These are phyloP conservation scores for Corvus hawaiiensis DNA, from an alignment of 2,113 vertebrate genomes.

Conservation along the genomic window DNA sequence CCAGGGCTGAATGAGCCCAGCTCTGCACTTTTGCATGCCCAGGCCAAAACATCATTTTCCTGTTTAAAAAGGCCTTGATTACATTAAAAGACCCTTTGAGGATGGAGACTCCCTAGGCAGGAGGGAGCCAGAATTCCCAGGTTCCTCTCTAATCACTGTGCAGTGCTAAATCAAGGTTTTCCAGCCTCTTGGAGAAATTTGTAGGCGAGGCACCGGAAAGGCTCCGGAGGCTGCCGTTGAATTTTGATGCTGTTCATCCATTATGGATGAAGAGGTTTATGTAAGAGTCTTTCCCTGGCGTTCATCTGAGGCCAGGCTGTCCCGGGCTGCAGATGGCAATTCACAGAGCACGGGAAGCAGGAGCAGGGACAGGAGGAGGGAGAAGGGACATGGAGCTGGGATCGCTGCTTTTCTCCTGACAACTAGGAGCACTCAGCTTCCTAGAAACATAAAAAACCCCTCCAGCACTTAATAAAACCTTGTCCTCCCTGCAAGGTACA, in stretches of 20 bases:
- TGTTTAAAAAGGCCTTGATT: neutral
- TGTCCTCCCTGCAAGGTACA: neutral
- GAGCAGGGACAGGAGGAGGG: neutral
- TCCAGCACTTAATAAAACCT: neutral
- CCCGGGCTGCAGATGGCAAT: neutral
- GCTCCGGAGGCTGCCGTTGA: conserved; percentile 18
- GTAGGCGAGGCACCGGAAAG: conserved; percentile 43
- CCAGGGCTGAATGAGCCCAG: neutral
- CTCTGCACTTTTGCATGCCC: neutral
- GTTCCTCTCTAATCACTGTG: neutral
- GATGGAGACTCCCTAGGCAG: neutral
- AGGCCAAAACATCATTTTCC: neutral
- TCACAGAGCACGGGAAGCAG: neutral
- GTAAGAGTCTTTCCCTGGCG: conserved; percentile 45
- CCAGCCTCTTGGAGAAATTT: conserved; percentile 16
- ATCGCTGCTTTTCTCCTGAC: neutral
- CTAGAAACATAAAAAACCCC: neutral
- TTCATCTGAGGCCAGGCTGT: conserved; percentile 55
- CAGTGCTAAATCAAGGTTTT: neutral
- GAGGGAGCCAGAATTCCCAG: neutral
- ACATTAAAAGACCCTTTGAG: conserved; percentile 5
- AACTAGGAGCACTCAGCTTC: neutral
- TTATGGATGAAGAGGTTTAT: conserved; percentile 63
- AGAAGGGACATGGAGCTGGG: neutral
- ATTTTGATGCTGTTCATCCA: conserved; percentile 60